Evolutionary conservation across 2,797 vertebrate species (phyloP), one percentile per base, ranked within the genome.

Genomic region (Muscicapa comitata): DNA sequence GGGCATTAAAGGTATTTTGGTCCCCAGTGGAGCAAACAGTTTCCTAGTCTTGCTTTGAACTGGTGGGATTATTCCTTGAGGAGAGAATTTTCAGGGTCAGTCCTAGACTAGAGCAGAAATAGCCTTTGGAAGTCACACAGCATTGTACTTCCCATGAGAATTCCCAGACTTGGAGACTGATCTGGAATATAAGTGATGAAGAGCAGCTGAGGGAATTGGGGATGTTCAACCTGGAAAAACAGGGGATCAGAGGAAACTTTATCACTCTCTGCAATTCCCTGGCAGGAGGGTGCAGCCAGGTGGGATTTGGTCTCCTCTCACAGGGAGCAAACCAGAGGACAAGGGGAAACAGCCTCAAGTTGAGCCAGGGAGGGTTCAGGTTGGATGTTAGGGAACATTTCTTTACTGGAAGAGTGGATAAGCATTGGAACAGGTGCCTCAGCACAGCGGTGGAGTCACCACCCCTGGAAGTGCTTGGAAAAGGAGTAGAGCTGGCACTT

Each of bases 281-380:
- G 28, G 29, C 12, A 71, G 42, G 42, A 55, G 11, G 3, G 4
- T 18, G 61, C 6, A 58, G 20, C 7, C 24, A 47, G 29, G 10
- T 23, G 25, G 20, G 31, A 74, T 1, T 0, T 5, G 8, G 15
- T 2, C 17, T 66, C 17, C 40, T 53, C 25, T 54, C 10, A 2
- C 23, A 13, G 31, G 31, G 8, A 29, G 15, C 3, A 54, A 61
- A 7, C 0, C 0, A 28, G 18, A 24, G 48, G 9, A 24, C 21
- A 28, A 54, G 18, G 10, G 23, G 31, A 42, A 88, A 24, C 3
- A 26, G 35, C 31, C 23, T n/a, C 40, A 24, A 10, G 33, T 0
- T 26, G 25, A 9, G 11, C 68, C 45, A 16, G 35, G 25, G 18
- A 47, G 24, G 13, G 40, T 59, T 67, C 40, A 31, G 17, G 40